A percentile compares a stretch with the other conserved stretches of the same genome.
These are phyloP conservation scores for Anas platyrhynchos DNA, from an alignment of 2,113 vertebrate genomes.

Conservation along the genomic window DNA sequence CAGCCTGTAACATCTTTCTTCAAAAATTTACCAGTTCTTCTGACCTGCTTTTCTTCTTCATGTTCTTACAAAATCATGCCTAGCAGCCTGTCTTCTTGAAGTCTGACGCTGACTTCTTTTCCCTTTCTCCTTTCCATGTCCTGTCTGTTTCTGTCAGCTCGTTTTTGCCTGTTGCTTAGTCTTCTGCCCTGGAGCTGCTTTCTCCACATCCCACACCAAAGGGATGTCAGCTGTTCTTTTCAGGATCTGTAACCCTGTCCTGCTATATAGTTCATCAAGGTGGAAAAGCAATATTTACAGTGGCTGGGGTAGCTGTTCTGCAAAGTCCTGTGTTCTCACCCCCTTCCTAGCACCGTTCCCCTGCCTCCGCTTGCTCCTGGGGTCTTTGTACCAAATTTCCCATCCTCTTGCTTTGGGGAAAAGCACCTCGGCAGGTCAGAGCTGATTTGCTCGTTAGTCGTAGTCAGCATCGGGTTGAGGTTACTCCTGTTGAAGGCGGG, in stretches of 20 bases:
- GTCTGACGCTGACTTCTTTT: background rate
- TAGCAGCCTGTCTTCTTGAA: background rate
- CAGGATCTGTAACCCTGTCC: background rate
- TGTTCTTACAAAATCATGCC: background rate
- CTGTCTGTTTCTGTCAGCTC: background rate
- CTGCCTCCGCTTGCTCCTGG: background rate
- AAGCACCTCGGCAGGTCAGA: background rate
- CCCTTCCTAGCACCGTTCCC: background rate
- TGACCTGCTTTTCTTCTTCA: background rate
- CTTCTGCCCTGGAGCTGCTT: background rate
- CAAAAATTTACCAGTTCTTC: background rate
- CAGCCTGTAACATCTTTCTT: background rate
- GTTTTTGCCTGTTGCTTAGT: background rate
- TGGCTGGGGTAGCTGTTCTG: background rate
- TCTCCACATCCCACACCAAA: background rate
- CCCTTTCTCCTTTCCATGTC: background rate
- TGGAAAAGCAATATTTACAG: background rate
- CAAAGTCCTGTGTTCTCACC: background rate
- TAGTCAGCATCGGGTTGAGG: background rate
- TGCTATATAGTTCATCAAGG: background rate
- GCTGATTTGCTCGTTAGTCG: background rate
- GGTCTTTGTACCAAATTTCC: background rate
- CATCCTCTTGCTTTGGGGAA: background rate
- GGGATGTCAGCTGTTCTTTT: background rate
- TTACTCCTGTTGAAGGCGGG: background rate